Conservation (phyloP, 2,888 invertebrate species). For the Drosophila phalerata region DNA sequence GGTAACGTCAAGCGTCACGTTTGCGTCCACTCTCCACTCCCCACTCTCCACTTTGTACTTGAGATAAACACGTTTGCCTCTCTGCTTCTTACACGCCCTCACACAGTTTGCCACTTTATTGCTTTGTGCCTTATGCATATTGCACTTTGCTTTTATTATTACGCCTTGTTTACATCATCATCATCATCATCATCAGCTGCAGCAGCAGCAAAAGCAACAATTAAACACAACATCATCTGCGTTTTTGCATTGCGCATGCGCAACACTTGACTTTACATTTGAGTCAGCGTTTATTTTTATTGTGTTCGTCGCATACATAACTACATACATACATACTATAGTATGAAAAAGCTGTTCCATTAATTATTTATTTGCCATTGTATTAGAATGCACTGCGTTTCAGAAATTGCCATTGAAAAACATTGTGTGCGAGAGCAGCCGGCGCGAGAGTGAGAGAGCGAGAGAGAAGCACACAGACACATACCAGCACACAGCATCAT, state of each 20-base stretch:
- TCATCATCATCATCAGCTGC: constrained; percentile 18
- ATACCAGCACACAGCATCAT: constrained; percentile 62
- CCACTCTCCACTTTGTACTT: constrained; percentile 31
- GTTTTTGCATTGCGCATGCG: constrained; percentile 58
- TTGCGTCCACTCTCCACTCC: constrained; percentile 38
- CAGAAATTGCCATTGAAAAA: constrained; percentile 66
- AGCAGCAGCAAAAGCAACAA: constrained; percentile 18
- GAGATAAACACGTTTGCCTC: constrained; percentile 54
- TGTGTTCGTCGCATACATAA: constrained; percentile 1
- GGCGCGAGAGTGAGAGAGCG: constrained; percentile 24
- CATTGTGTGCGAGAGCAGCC: constrained; percentile 42
- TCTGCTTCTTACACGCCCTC: constrained; percentile 30
- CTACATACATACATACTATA: too few species aligned
- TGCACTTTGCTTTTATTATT: constrained; percentile 50
- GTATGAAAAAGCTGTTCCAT: constrained; percentile 47
- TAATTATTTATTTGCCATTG: constrained; percentile 63
- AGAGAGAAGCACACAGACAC: constrained; percentile 12
- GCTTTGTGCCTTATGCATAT: constrained; percentile 27
- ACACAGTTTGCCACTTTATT: constrained; percentile 8
- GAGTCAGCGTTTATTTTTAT: constrained; percentile 19
- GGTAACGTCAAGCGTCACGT: constrained; percentile 58
- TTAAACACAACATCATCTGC: not conserved
- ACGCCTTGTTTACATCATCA: constrained; percentile 70
- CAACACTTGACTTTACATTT: constrained; percentile 58
- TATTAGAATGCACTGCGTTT: constrained; percentile 58